Conservation (phyloP, 1,140 invertebrate genomes). For the Eufriesea mexicana region DNA sequence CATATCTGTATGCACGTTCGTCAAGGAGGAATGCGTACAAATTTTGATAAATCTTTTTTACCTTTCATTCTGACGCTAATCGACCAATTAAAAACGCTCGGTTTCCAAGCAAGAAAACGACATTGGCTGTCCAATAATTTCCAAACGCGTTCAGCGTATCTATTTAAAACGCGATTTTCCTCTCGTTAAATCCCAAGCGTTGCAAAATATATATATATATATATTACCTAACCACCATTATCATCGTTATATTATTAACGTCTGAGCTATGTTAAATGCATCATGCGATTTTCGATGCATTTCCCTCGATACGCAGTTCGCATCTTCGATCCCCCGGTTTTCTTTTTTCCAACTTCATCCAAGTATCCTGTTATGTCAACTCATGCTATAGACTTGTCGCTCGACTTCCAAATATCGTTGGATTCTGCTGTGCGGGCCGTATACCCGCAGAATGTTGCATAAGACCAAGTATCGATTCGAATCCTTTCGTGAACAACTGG, state of each 20-base stretch:
- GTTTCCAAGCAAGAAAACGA: background rate
- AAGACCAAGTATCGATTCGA: background rate
- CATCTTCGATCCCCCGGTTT: too few species aligned
- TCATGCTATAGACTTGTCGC: background rate
- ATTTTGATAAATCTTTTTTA: background rate
- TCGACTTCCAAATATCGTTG: background rate
- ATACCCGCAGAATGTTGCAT: background rate
- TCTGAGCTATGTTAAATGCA: background rate
- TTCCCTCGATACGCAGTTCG: background rate
- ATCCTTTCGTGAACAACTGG: background rate
- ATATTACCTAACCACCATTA: slow-evolving; percentile 18
- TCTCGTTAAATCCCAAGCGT: background rate
- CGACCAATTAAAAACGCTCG: background rate
- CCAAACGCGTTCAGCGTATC: background rate
- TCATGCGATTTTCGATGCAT: background rate
- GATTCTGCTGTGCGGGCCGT: background rate
- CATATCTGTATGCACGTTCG: background rate
- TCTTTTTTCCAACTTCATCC: background rate
- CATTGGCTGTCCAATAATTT: background rate
- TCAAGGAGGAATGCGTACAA: too few species aligned
- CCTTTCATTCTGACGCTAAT: background rate
- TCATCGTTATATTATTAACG: slow-evolving; percentile 7
- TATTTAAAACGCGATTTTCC: slow-evolving; percentile 21
- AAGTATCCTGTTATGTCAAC: too few species aligned
- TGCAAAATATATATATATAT: background rate